Conservation (phyloP, 2,888 invertebrate genomes). For the Mongoloraphidia duomilia region DNA sequence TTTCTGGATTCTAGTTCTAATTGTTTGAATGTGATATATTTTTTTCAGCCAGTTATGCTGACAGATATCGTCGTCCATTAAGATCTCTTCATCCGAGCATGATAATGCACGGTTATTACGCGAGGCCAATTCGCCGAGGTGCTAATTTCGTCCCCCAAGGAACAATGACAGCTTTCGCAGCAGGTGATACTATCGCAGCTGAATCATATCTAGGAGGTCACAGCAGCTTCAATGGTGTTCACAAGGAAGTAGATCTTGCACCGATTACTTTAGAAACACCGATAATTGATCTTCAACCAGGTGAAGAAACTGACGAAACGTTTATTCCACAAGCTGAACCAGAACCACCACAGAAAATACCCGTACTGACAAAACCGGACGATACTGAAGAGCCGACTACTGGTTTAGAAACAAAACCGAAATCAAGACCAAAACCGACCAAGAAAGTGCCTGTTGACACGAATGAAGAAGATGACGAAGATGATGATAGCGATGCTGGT, state of each 20-base stretch:
- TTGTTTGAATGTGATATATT: no score
- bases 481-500: constrained; percentile 24
- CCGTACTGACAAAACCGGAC: constrained; percentile 13
- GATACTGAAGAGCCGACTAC: constrained; percentile 17
- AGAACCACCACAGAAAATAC: constrained; percentile 8
- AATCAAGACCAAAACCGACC: constrained; percentile 12
- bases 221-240: constrained; percentile 5
- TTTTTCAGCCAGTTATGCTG: no score
- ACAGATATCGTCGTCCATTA: constrained; percentile 10
- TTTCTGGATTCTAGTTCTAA: no score
- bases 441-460: constrained; percentile 9
- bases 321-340: constrained; percentile 1
- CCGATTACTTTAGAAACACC: constrained; percentile 16
- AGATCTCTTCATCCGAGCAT: constrained; percentile 22
- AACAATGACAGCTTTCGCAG: constrained; percentile 28
- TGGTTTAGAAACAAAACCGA: constrained; percentile 11
- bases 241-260: constrained; percentile 11
- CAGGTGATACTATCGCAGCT: constrained; percentile 27
- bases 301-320: constrained; percentile 8
- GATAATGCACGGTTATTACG: constrained; percentile 26
- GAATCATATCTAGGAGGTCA: constrained; percentile 24
- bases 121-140: constrained; percentile 17
- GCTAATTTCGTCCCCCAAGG: constrained; percentile 21
- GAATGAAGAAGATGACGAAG: constrained; percentile 36
- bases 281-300: constrained; percentile 10